Evolutionary conservation across 2,113 vertebrate genomes (phyloP), one percentile per base, ranked within the genome.

Genomic region (Nothobranchius furzeri): DNA sequence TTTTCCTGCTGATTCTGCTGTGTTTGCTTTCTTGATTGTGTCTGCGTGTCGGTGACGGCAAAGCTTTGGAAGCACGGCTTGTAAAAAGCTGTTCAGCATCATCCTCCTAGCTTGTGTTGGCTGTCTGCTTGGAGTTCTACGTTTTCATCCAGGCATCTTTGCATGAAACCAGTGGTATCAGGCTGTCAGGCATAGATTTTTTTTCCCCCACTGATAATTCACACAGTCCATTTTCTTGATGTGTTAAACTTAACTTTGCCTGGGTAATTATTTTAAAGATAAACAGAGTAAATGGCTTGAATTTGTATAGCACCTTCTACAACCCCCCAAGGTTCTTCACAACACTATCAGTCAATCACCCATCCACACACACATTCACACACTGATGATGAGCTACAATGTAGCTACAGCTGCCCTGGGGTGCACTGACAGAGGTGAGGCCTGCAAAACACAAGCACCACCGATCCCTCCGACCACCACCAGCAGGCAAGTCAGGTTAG

Each of bases 1-100:
- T 30, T 15, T 49, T 24, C 57, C 59, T 60, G 71, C 57, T 75
- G 74, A 42, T 67, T 63, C 51, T 54, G 42, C 64, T 59, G 50
- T 1, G 62, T 78, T 64, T 60, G 55, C 50, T 63, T n/a, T 37
- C 36, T 17, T 9, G 35, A 20, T 58, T 42, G 9, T 50, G 46
- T 15, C 40, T 15, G 35, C n/a, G 12, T 50, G 54, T 40, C 12
- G 17, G 30, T 3, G 64, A 68, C 14, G 55, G 1, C 36, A 24
- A 76, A 37, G 43, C 47, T 37, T 64, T 15, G 8, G 24, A 40
- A 71, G 30, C 11, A 9, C 9, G 17, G 49, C 20, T 49, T 42
- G 55, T 17, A 56, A 52, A 70, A 14, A 58, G 12, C 37, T 11
- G 50, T 73, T 81, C 20, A 45, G 60, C 52, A 48, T 57, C n/a